A percentile compares a stretch with the other conserved stretches of the same genome.
Conservation (phyloP, 2,797 vertebrate species). For the Syndactyla subalaris region DNA sequence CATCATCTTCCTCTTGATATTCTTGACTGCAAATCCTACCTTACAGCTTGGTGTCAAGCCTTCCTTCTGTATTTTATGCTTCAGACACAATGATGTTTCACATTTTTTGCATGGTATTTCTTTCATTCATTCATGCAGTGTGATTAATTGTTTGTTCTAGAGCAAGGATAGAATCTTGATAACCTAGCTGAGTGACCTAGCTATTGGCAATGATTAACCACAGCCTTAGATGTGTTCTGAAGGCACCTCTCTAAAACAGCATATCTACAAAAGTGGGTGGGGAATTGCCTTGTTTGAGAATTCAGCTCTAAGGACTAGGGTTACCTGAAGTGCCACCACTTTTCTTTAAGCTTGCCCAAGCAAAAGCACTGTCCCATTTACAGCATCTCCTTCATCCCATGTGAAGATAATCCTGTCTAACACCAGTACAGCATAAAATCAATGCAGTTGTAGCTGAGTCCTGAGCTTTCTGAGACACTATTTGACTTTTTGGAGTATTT, state of each 20-base stretch:
- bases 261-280: neutral
- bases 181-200: neutral
- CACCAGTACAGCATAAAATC: neutral
- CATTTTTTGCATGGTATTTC: neutral
- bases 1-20: neutral
- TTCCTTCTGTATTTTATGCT: neutral
- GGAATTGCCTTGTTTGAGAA: neutral
- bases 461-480: neutral
- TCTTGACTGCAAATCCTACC: neutral
- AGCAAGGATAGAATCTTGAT: neutral
- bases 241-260: neutral
- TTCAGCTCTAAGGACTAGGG: neutral
- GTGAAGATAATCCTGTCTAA: neutral
- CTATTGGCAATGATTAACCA: neutral
- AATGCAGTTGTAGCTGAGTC: neutral
- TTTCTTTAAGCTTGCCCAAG: neutral
- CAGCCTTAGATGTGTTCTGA: neutral
- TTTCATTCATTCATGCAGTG: fast-evolving
- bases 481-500: neutral
- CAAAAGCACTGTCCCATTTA: neutral
- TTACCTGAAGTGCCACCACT: neutral
- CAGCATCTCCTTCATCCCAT: neutral
- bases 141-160: neutral
- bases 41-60: neutral
- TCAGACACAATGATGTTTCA: neutral